Evolutionary conservation across 2,888 invertebrate genomes (phyloP).

Genomic region (Drosophila seclusa): DNA sequence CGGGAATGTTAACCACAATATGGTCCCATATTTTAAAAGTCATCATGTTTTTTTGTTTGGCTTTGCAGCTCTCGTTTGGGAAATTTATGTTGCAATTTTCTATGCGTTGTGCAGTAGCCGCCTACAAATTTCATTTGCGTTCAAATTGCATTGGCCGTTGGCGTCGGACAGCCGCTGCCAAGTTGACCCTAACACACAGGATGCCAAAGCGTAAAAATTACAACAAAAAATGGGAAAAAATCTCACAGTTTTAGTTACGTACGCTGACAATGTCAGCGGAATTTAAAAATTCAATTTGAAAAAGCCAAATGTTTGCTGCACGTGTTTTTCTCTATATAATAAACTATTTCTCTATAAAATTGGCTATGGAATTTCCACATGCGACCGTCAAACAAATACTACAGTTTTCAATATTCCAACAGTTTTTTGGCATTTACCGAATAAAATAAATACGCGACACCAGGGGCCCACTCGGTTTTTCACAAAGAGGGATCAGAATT

Average conservation of each 20-base stretch:
- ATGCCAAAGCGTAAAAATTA: constrained; percentile 16
- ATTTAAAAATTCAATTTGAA: constrained; percentile 76
- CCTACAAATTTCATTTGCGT: constrained; percentile 53
- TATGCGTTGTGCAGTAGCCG: constrained; percentile 53
- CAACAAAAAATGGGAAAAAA: neutral
- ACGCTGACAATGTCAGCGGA: constrained; percentile 38
- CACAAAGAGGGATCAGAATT: neutral
- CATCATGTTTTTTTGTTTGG: constrained; percentile 26
- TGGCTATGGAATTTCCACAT: constrained; percentile 28
- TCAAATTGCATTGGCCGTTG: constrained; percentile 70
- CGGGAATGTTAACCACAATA: constrained; percentile 66
- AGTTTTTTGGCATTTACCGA: constrained; percentile 13
- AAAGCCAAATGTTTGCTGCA: constrained; percentile 37
- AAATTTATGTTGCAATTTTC: constrained; percentile 74
- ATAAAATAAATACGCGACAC: constrained; percentile 16
- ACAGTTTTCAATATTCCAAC: constrained; percentile 29
- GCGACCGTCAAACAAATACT: constrained; percentile 32
- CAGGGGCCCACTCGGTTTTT: neutral
- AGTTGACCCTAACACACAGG: constrained; percentile 58
- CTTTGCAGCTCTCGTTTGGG: neutral
- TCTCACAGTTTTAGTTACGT: constrained; percentile 16
- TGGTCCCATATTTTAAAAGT: constrained; percentile 42
- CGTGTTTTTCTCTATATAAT: constrained; percentile 16
- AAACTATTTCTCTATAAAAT: constrained; percentile 35
- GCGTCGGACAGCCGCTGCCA: constrained; percentile 49